A percentile compares a stretch with the other conserved stretches of the same genome.
Evolutionary conservation across 2,113 vertebrate genomes (phyloP).

Genomic region (Sapajus apella): DNA sequence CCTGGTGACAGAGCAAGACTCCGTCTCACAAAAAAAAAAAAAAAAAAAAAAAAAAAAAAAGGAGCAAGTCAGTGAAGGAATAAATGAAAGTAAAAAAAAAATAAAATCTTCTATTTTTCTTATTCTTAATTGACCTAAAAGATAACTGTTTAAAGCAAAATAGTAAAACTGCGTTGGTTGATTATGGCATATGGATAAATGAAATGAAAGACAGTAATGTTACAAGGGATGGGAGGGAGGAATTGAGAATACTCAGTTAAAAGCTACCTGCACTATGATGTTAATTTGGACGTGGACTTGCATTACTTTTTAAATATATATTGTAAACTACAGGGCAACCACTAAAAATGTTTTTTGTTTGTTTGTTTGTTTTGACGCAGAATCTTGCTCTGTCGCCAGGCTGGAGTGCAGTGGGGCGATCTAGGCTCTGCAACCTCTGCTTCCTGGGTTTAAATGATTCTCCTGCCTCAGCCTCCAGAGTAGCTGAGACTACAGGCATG

Average conservation of each 20-base stretch:
- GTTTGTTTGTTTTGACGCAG: no score
- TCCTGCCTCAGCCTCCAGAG: no score
- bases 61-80: background rate
- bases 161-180: background rate
- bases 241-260: background rate
- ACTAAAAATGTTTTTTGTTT: background rate
- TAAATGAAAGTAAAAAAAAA: background rate
- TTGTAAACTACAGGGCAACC: background rate
- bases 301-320: constrained; percentile 18
- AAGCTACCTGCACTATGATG: background rate
- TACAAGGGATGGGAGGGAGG: background rate
- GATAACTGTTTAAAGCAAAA: background rate
- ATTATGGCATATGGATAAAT: background rate
- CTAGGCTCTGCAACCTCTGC: no score
- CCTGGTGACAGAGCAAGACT: no score
- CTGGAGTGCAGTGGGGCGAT: no score
- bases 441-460: no score
- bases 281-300: background rate
- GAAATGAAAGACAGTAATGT: background rate
- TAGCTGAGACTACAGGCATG: no score
- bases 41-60: background rate
- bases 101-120: background rate
- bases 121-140: background rate
- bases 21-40: no score
- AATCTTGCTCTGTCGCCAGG: no score